Evolutionary conservation across 2,888 invertebrate genomes (phyloP), one percentile per base, ranked within the genome.

Genomic region (Chaetogeoica ovagalla): DNA sequence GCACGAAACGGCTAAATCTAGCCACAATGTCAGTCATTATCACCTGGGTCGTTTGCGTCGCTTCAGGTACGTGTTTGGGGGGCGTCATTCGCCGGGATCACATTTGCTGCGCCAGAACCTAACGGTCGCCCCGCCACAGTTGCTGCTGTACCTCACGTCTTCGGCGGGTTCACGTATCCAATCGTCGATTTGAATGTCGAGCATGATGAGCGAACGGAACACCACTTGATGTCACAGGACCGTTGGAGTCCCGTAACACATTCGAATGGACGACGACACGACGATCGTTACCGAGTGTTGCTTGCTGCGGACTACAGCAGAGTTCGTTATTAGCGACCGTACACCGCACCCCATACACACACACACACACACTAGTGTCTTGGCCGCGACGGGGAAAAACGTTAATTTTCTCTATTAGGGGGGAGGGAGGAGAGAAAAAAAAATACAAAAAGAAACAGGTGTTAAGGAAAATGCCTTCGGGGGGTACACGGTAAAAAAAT

Each of bases 181-280:
- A 59, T 73, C 73, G 75, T 82, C 30, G 75, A 82, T 79, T 74
- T 82, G 60, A 81, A 82, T 63, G 73, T 62, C 19, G 66, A 82
- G 48, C 73, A 72, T 60, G 75, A 65, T 65, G 74, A 72, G 55
- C 19, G 13, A 70, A 81, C 37, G 71, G 57, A 60, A 55, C 55
- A n/a, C 55, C 37, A 19, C 19, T 55, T 21, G 70, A 79, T 70
- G 77, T 79, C 77, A 79, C 77, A 70, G 77, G 77, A 70, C 70
- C 21, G 39, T 55, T 8, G 30, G 17, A 37, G 63, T 70, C 77
- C 77, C 70, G 77, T 23, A 79, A 79, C 77, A 79, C 77, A 79
- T 79, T 79, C 77, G 77, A 69, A 60, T 68, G 69, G 65, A 39
- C 65, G 6, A 65, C 21, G 21, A 55, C 37, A 21, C 19, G 39